Conservation (phyloP, 2,888 invertebrate species). For the Rhyacophila evoluta region DNA sequence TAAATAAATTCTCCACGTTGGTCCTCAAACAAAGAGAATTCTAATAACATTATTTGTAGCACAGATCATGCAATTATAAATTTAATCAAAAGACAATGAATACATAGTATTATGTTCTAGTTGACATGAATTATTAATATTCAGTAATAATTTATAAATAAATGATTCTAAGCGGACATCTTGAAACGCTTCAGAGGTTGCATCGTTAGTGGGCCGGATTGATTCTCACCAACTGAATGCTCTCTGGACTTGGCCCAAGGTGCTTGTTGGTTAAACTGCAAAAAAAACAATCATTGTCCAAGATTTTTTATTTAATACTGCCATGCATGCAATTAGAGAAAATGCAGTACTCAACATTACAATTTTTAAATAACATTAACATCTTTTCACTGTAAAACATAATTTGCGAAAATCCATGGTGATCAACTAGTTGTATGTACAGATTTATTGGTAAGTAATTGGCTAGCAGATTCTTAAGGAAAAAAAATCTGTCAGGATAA, state of each 20-base stretch:
- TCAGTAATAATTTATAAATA: slow-evolving; percentile 18
- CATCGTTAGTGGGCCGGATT: slow-evolving; percentile 45
- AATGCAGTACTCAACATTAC: too few relatives aligned
- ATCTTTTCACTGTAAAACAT: too few relatives aligned
- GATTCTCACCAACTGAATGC: slow-evolving; percentile 51
- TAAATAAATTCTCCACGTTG: slow-evolving; percentile 42
- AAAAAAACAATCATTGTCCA: too few relatives aligned
- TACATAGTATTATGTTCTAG: slow-evolving; percentile 31
- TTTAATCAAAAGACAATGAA: slow-evolving; percentile 17
- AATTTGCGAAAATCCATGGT: too few relatives aligned
- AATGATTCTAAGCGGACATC: slow-evolving; percentile 48
- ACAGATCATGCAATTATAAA: slow-evolving; percentile 35
- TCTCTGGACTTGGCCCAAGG: slow-evolving; percentile 49
- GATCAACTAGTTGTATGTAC: too few relatives aligned
- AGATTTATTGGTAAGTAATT: too few relatives aligned
- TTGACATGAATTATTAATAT: slow-evolving; percentile 23
- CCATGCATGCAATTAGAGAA: too few relatives aligned
- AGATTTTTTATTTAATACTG: too few relatives aligned
- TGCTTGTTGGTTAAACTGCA: slow-evolving; percentile 46
- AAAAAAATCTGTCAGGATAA: too few relatives aligned
- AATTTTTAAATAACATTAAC: too few relatives aligned
- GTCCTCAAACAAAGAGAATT: slow-evolving; percentile 51
- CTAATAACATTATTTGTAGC: slow-evolving; percentile 26
- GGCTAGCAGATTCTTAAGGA: too few relatives aligned
- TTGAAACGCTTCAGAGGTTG: slow-evolving; percentile 51